Percentiles rank a stretch among this genome's conserved stretches.
Conservation (phyloP, 2,888 invertebrate species). For the Clanis bilineata region DNA sequence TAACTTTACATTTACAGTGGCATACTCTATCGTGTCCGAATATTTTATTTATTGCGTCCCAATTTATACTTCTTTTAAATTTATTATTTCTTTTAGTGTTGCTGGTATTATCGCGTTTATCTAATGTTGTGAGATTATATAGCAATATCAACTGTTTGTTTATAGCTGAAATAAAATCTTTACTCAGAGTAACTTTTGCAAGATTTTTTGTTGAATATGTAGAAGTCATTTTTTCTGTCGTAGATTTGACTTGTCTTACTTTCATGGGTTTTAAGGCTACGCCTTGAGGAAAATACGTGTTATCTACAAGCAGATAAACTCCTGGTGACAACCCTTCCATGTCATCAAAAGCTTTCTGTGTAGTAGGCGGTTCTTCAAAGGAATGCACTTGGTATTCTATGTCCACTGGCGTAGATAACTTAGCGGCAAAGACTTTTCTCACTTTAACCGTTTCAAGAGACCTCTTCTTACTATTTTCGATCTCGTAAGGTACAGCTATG, state of each 20-base stretch:
- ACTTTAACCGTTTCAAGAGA: constrained; percentile 43
- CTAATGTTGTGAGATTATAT: constrained; percentile 35
- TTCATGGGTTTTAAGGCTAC: constrained; percentile 45
- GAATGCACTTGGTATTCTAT: constrained; percentile 62
- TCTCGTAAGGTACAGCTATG: constrained; percentile 52
- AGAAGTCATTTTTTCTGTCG: constrained; percentile 29
- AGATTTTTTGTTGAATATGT: constrained; percentile 28
- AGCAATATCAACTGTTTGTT: constrained; percentile 49
- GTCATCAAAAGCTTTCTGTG: constrained; percentile 19
- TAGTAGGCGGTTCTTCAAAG: constrained; percentile 35
- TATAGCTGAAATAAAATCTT: constrained; percentile 52
- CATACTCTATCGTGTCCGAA: constrained; percentile 60
- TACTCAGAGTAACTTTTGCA: constrained; percentile 45
- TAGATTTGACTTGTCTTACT: constrained; percentile 19
- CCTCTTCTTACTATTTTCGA: constrained; percentile 41
- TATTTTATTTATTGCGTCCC: constrained; percentile 48
- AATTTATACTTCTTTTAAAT: constrained; percentile 38
- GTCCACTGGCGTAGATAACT: constrained; percentile 61
- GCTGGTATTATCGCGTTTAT: constrained; percentile 17
- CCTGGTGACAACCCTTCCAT: constrained; percentile 41
- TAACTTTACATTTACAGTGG: constrained; percentile 54
- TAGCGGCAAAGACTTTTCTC: constrained; percentile 60
- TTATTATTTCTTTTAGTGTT: constrained; percentile 6
- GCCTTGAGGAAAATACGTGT: constrained; percentile 37
- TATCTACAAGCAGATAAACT: constrained; percentile 55